phyloP scores from a whole-genome alignment of 2,888 invertebrate species.

The Troilus luridus region DNA sequence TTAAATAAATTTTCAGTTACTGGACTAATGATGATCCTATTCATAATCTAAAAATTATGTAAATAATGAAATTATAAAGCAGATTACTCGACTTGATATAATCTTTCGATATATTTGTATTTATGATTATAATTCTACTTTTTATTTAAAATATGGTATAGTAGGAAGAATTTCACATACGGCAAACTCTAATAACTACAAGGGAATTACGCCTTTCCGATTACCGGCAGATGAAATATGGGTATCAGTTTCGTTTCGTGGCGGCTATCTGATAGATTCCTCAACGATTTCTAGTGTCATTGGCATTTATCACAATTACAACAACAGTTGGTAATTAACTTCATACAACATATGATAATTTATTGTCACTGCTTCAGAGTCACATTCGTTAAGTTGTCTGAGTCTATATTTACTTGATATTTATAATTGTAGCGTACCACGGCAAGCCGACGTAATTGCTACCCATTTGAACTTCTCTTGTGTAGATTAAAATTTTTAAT shows the following conservation, averaged over 20 bases:
- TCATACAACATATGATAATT: neutral
- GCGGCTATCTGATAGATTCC: neutral
- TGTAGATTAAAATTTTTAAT: too few species aligned
- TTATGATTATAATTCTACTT: neutral
- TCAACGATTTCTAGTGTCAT: neutral
- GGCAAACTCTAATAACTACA: neutral
- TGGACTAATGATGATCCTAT: neutral
- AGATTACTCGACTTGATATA: neutral
- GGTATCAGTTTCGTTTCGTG: constrained; percentile 20
- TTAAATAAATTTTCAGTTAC: too few species aligned
- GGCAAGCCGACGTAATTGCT: neutral
- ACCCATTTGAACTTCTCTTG: too few species aligned
- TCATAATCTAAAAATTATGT: neutral
- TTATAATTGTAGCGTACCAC: neutral
- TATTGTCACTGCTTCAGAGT: neutral
- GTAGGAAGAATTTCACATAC: neutral
- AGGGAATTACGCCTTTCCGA: too few species aligned
- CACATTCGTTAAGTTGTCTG: neutral
- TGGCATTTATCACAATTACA: constrained; percentile 17
- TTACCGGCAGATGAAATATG: neutral
- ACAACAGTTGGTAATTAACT: neutral
- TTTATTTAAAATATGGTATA: neutral
- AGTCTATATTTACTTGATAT: neutral
- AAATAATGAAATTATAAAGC: neutral
- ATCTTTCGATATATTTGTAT: neutral